phyloP scores from a whole-genome alignment of 2,888 invertebrate genomes.

The Diarsia rubi region DNA sequence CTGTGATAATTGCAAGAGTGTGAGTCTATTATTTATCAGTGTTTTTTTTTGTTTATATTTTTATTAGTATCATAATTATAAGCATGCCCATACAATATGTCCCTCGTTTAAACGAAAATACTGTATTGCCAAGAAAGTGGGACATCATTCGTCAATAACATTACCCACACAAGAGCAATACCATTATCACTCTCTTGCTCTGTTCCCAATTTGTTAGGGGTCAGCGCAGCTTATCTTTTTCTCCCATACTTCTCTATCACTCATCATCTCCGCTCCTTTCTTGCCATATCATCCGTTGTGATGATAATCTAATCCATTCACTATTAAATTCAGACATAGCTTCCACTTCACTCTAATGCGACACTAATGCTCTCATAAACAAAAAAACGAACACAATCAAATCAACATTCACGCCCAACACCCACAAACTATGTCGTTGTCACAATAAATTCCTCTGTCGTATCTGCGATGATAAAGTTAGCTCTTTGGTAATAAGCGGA shows the following conservation, averaged over 20 bases:
- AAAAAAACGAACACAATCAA: conserved; percentile 33
- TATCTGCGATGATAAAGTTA: conserved; percentile 64
- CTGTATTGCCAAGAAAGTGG: not conserved
- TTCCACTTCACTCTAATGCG: conserved; percentile 27
- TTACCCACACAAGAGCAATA: not conserved
- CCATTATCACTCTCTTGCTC: too few relatives aligned
- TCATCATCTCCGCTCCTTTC: too few relatives aligned
- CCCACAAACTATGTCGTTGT: conserved; percentile 51
- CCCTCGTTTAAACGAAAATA: too few relatives aligned
- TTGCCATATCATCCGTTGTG: not conserved
- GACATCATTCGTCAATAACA: too few relatives aligned
- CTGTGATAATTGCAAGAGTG: too few relatives aligned
- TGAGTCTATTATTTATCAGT: too few relatives aligned
- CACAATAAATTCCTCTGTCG: conserved; percentile 64
- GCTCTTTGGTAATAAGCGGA: conserved; percentile 67
- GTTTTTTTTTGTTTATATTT: too few relatives aligned
- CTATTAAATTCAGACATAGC: not conserved
- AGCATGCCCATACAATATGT: too few relatives aligned
- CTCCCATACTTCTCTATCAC: too few relatives aligned
- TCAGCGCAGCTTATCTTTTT: too few relatives aligned
- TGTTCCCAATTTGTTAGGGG: too few relatives aligned
- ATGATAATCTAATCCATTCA: not conserved
- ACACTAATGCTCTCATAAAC: conserved; percentile 45
- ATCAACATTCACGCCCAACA: conserved; percentile 51
- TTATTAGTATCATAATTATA: too few relatives aligned